These are phyloP conservation scores for Bubo scandiacus DNA, from an alignment of 2,113 vertebrate genomes.

Conservation along the genomic window DNA sequence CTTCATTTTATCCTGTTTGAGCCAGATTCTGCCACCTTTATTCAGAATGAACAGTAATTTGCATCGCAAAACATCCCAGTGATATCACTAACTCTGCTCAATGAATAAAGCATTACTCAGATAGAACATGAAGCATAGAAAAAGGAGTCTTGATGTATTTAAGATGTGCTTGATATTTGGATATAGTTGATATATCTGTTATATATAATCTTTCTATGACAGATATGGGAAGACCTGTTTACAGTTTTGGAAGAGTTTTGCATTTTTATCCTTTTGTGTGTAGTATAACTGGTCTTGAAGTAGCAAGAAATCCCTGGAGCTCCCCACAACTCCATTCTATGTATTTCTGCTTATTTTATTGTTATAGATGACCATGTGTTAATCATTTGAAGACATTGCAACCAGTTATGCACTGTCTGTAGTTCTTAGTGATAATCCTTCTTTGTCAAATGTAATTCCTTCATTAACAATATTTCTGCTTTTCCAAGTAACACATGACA, in stretches of 20 bases:
- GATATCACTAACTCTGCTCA: background rate
- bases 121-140: background rate
- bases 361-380: background rate
- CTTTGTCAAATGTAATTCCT: background rate
- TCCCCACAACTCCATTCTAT: background rate
- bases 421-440: background rate
- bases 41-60: background rate
- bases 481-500: background rate
- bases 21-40: background rate
- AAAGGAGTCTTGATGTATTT: background rate
- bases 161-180: background rate
- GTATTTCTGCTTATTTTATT: background rate
- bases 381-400: background rate
- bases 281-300: background rate
- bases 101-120: background rate
- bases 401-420: background rate
- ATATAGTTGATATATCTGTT: background rate
- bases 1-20: background rate
- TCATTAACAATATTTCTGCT: slow-evolving; percentile 7
- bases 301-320: background rate
- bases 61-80: background rate
- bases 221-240: background rate
- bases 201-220: background rate
- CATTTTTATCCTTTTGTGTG: background rate
- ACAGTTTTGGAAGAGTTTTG: background rate